Evolutionary conservation across 2,113 vertebrate genomes (phyloP).

Genomic region (Sus scrofa): DNA sequence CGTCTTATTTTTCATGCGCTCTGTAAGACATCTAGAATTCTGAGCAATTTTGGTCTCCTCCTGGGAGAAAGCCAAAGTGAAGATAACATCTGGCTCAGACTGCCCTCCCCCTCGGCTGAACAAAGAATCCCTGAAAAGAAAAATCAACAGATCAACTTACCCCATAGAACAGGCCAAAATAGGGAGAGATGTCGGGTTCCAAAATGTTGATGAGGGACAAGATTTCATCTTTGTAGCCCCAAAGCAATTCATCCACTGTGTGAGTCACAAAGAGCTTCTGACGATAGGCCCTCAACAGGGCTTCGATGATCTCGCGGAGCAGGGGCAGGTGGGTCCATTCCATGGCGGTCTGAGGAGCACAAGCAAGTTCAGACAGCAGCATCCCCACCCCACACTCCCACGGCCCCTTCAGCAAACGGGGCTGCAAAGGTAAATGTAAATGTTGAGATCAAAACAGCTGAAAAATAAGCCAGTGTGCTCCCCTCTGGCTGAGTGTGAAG

Average conservation of each 20-base stretch:
- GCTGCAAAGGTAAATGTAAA: neutral
- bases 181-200: slow-evolving; percentile 79
- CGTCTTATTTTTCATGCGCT: neutral
- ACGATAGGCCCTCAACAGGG: slow-evolving; percentile 78
- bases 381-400: fast-evolving
- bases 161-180: slow-evolving; percentile 95
- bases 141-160: slow-evolving; percentile 86
- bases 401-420: neutral
- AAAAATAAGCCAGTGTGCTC: neutral
- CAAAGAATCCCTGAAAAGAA: neutral
- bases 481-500: neutral
- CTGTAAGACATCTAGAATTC: neutral
- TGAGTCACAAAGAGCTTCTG: slow-evolving; percentile 90
- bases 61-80: neutral
- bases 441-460: neutral
- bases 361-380: neutral
- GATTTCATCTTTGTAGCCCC: slow-evolving; percentile 95
- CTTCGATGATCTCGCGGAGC: slow-evolving; percentile 81
- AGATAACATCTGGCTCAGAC: neutral
- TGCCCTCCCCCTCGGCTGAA: neutral
- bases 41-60: neutral
- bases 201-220: slow-evolving; percentile 85
- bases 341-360: slow-evolving; percentile 91
- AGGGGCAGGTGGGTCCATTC: slow-evolving; percentile 82
- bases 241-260: slow-evolving; percentile 92